Percentiles rank a stretch among this genome's conserved stretches.
Conservation (phyloP, 2,888 invertebrate species). For the Nephrocerus scutellatus region DNA sequence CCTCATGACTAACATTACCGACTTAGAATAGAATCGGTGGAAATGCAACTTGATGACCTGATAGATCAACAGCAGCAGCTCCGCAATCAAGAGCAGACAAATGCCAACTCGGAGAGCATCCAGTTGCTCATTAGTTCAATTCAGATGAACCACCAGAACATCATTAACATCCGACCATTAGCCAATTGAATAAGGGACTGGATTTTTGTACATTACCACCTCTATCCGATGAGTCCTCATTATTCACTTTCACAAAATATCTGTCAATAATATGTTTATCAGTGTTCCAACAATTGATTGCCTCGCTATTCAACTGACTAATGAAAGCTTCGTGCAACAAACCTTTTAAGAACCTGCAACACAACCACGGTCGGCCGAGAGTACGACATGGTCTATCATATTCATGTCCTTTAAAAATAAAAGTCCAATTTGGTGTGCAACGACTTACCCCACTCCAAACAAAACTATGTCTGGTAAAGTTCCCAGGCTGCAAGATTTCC, state of each 20-base stretch:
- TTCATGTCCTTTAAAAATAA: too few relatives aligned
- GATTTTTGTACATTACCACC: not conserved
- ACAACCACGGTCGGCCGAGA: too few relatives aligned
- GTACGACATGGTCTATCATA: too few relatives aligned
- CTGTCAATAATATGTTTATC: too few relatives aligned
- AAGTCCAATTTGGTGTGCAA: too few relatives aligned
- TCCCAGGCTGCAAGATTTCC: too few relatives aligned
- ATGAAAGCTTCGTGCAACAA: not conserved
- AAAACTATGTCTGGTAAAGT: too few relatives aligned
- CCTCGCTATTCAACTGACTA: constrained; percentile 2
- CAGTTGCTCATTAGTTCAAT: not conserved
- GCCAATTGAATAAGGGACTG: not conserved
- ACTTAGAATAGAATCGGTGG: too few relatives aligned
- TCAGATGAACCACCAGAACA: too few relatives aligned
- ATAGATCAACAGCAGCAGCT: constrained; percentile 1
- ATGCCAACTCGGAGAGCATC: constrained; percentile 1
- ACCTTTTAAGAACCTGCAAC: too few relatives aligned
- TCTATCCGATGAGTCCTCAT: not conserved
- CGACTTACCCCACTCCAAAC: too few relatives aligned
- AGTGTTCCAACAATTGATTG: not conserved
- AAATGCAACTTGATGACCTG: constrained; percentile 1
- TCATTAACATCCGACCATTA: not conserved
- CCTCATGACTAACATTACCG: too few relatives aligned
- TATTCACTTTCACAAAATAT: constrained; percentile 2
- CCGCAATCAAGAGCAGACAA: constrained; percentile 1